Conservation (phyloP, 2,113 vertebrate genomes). For the Oryzias melastigma region DNA sequence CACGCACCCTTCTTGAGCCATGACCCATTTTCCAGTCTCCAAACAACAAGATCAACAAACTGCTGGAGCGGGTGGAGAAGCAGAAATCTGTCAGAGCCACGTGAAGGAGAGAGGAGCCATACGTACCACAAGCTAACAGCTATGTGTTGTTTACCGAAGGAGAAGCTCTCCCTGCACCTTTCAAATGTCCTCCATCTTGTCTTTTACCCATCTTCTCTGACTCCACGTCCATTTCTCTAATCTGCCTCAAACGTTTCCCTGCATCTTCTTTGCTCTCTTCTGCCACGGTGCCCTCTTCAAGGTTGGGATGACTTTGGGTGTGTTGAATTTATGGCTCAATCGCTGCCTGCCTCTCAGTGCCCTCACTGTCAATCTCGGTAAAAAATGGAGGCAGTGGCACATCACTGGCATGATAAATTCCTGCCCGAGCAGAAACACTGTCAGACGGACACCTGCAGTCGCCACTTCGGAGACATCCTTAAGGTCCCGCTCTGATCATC, state of each 20-base stretch:
- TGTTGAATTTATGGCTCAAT: constrained; percentile 69
- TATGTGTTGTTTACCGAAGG: constrained; percentile 58
- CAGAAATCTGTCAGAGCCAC: constrained; percentile 19
- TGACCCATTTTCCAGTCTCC: constrained; percentile 64
- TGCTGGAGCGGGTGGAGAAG: constrained; percentile 24
- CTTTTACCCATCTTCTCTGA: constrained; percentile 19
- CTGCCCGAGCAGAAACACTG: constrained; percentile 34
- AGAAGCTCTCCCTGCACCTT: constrained; percentile 44
- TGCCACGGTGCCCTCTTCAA: constrained; percentile 61
- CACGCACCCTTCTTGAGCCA: constrained; percentile 48
- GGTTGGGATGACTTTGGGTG: constrained; percentile 71
- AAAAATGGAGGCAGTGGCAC: constrained; percentile 62
- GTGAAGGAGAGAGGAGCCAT: constrained; percentile 8
- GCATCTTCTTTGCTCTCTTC: constrained; percentile 43
- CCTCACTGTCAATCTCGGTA: constrained; percentile 72
- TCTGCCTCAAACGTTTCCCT: constrained; percentile 6
- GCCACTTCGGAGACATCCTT: constrained; percentile 49
- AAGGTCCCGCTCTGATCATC: constrained; percentile 16
- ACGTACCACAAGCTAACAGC: constrained; percentile 2
- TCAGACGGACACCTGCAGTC: constrained; percentile 57
- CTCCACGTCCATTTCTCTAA: too few species aligned
- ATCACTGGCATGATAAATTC: constrained; percentile 67
- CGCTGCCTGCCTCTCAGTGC: constrained; percentile 60
- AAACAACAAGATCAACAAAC: constrained; percentile 47
- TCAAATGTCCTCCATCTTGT: constrained; percentile 28